Percentiles rank a stretch among this genome's conserved stretches.
phyloP scores from a whole-genome alignment of 2,113 vertebrate species.

The Otus sunia region DNA sequence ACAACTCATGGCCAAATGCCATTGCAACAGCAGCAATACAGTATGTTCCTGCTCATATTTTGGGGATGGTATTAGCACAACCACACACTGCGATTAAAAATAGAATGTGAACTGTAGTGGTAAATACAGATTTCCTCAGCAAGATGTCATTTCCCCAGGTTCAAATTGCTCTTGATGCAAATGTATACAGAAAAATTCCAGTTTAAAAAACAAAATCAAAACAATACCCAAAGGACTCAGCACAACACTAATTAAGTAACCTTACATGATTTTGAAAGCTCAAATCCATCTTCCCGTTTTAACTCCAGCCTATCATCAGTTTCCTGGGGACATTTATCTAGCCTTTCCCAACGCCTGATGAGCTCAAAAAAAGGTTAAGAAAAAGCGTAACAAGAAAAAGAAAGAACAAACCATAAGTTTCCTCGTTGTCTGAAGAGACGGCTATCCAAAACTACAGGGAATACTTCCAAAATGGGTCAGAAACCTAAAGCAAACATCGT shows the following conservation, averaged over 20 bases:
- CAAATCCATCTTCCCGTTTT: neutral
- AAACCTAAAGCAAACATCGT: neutral
- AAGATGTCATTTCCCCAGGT: neutral
- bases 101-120: neutral
- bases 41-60: neutral
- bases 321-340: neutral
- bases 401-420: neutral
- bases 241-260: neutral
- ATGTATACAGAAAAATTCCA: neutral
- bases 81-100: neutral
- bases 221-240: neutral
- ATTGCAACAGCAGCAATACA: rapidly evolving
- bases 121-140: neutral
- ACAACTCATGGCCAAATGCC: rapidly evolving
- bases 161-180: neutral
- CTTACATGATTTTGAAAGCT: neutral
- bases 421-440: neutral
- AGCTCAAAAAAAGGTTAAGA: neutral
- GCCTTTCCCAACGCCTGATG: neutral
- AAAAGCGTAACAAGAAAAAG: neutral
- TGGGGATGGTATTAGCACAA: neutral
- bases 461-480: neutral
- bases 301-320: neutral
- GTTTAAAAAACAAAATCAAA: neutral
- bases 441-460: neutral